phyloP scores from a whole-genome alignment of 2,888 invertebrate genomes.

The Cephus sareptanus region DNA sequence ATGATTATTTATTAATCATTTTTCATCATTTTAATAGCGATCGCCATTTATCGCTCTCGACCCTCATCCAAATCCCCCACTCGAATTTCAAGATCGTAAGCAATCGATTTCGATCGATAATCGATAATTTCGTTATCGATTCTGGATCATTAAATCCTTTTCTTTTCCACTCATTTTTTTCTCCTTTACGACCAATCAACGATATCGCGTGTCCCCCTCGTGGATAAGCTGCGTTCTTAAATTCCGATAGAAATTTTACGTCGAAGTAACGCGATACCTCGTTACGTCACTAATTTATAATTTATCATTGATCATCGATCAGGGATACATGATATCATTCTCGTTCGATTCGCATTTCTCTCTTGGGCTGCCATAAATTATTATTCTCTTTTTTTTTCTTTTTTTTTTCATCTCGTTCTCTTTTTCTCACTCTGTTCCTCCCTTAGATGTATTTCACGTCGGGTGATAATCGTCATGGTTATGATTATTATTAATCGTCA shows the following conservation, averaged over 20 bases:
- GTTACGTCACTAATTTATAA: neutral
- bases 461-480: neutral
- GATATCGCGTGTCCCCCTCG: neutral
- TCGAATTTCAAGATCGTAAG: neutral
- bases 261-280: neutral
- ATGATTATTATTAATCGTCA: neutral
- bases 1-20: neutral
- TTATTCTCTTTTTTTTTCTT: slow-evolving; percentile 9
- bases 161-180: neutral
- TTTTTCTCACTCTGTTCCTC: neutral
- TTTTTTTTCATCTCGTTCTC: slow-evolving; percentile 2
- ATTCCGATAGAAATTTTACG: neutral
- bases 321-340: neutral
- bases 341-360: too few species aligned
- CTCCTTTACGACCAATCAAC: neutral
- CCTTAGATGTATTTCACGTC: neutral
- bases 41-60: too few species aligned
- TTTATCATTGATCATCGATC: slow-evolving; percentile 16
- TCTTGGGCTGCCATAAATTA: neutral
- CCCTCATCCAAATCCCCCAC: too few species aligned
- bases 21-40: neutral
- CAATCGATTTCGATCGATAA: neutral
- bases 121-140: too few species aligned
- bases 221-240: neutral
- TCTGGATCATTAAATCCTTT: slow-evolving; percentile 6